phyloP scores from a whole-genome alignment of 1,140 invertebrate genomes.

The Brachionus rotundiformis region DNA sequence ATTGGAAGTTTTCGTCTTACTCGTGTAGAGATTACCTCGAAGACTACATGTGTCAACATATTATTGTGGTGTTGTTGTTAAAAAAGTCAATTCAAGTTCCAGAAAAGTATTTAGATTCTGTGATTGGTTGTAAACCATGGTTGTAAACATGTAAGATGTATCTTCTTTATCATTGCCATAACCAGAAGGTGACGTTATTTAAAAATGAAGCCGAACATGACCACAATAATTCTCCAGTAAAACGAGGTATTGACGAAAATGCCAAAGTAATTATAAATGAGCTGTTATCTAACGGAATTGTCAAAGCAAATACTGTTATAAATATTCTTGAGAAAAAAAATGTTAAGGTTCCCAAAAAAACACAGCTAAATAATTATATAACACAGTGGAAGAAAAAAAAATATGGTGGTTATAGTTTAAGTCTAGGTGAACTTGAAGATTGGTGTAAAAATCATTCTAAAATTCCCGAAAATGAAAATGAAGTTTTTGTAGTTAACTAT shows the following conservation, averaged over 20 bases:
- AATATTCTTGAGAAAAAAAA: neutral
- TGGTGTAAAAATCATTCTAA: too few relatives aligned
- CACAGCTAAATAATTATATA: neutral
- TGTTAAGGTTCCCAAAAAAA: neutral
- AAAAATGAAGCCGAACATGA: neutral
- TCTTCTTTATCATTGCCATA: neutral
- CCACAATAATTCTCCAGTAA: neutral
- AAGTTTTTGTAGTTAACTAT: too few relatives aligned
- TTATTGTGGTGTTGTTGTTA: too few relatives aligned
- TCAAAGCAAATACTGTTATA: neutral
- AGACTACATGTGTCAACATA: too few relatives aligned
- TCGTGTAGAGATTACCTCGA: too few relatives aligned
- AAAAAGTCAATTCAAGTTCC: too few relatives aligned
- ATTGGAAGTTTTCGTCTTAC: too few relatives aligned
- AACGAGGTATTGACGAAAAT: neutral
- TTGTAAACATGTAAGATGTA: too few relatives aligned
- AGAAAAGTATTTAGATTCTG: too few relatives aligned
- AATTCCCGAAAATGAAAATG: too few relatives aligned
- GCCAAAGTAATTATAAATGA: neutral
- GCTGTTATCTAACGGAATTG: neutral
- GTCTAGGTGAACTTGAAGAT: too few relatives aligned
- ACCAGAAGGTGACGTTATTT: neutral
- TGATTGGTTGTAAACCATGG: too few relatives aligned
- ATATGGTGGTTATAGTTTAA: neutral
- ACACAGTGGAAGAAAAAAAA: neutral